A percentile compares a stretch with the other conserved stretches of the same genome.
Conservation (phyloP, 2,797 vertebrate species). For the Propithecus deckenii region DNA sequence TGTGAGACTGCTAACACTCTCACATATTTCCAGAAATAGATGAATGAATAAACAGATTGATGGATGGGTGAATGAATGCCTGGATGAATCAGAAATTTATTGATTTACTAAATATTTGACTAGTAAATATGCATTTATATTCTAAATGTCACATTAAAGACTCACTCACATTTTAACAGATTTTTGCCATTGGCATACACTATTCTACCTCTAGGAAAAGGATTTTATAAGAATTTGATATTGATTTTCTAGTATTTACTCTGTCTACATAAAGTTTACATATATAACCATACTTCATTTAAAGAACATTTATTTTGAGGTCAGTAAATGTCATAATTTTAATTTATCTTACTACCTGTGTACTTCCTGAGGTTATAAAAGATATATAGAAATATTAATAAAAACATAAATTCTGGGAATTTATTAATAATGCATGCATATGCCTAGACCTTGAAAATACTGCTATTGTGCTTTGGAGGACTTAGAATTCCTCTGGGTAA, state of each 20-base stretch:
- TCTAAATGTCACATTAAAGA: not conserved
- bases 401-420: slow-evolving; percentile 40
- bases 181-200: not conserved
- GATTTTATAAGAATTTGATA: not conserved
- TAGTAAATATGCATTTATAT: not conserved
- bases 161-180: not conserved
- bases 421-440: slow-evolving; percentile 66
- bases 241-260: not conserved
- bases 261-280: not conserved
- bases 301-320: slow-evolving; percentile 25
- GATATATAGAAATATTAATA: slow-evolving; percentile 24
- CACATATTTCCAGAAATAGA: not conserved
- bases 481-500: slow-evolving; percentile 63
- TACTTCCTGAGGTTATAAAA: slow-evolving; percentile 27
- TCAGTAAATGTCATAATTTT: slow-evolving; percentile 17
- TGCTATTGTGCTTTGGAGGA: not conserved
- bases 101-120: not conserved
- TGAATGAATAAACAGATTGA: not conserved
- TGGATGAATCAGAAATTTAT: not conserved
- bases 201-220: not conserved
- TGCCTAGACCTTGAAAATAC: not conserved
- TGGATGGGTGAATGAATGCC: not conserved
- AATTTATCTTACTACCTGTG: slow-evolving; percentile 18
- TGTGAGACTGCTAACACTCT: not conserved
- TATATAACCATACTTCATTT: not conserved